Conservation (phyloP, 2,797 vertebrate species). For the Clamator glandarius region DNA sequence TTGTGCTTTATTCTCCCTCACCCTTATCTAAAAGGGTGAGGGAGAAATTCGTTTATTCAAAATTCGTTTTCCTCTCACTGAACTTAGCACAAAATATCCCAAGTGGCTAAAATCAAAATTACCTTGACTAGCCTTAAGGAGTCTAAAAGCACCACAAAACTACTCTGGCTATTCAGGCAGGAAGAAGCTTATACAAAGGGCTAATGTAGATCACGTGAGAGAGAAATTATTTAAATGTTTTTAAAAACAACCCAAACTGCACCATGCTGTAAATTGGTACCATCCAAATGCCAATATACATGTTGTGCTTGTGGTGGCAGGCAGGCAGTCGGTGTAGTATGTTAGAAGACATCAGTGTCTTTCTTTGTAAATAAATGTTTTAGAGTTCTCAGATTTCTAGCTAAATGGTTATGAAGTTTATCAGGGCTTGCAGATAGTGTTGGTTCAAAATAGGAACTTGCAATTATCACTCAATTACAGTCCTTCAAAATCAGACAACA, state of each 20-base stretch:
- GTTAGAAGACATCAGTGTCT: constrained; percentile 62
- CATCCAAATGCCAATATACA: neutral
- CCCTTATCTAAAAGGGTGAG: neutral
- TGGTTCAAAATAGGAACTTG: constrained; percentile 66
- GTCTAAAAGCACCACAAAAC: neutral
- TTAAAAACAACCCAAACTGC: neutral
- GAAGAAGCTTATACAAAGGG: neutral
- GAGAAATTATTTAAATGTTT: neutral
- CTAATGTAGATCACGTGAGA: neutral
- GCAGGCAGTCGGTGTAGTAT: constrained; percentile 16
- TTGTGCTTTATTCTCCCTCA: neutral
- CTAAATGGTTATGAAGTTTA: constrained; percentile 74
- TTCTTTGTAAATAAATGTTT: constrained; percentile 78
- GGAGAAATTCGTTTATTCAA: no score
- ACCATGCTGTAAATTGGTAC: constrained; percentile 37
- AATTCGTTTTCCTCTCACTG: neutral
- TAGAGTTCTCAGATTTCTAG: constrained; percentile 74
- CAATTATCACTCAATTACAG: constrained; percentile 75
- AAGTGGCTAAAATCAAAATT: neutral
- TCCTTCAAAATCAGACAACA: constrained; percentile 69
- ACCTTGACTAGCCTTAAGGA: neutral
- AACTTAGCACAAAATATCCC: neutral
- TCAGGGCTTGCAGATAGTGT: constrained; percentile 39
- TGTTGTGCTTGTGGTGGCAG: constrained; percentile 26
- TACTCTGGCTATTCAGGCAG: neutral